These are phyloP conservation scores for Drosophila paramelanica DNA, from an alignment of 2,888 invertebrate genomes.

Conservation along the genomic window DNA sequence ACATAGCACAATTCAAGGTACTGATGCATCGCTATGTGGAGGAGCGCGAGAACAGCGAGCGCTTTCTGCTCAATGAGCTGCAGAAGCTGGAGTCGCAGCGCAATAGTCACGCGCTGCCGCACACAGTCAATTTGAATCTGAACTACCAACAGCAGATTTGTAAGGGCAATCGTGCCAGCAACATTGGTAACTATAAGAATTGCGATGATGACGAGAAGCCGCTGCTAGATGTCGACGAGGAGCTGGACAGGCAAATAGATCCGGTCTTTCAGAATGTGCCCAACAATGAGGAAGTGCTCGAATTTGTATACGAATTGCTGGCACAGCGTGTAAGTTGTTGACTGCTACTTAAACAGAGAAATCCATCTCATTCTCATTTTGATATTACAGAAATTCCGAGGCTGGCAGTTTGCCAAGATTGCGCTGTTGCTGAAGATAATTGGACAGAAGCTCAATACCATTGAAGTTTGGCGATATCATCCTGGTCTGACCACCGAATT, in stretches of 20 bases:
- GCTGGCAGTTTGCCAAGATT: constrained; percentile 83
- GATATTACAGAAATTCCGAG: constrained; percentile 67
- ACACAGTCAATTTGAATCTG: constrained; percentile 62
- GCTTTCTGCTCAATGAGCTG: constrained; percentile 73
- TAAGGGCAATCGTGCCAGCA: constrained; percentile 82
- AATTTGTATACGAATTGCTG: constrained; percentile 74
- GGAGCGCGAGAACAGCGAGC: constrained; percentile 79
- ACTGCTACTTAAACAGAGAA: background rate
- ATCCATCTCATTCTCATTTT: background rate
- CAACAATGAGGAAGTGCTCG: constrained; percentile 74
- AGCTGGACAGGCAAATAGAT: constrained; percentile 70
- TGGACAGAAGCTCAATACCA: constrained; percentile 78
- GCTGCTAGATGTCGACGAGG: constrained; percentile 53
- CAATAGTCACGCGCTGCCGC: constrained; percentile 68
- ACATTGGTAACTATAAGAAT: constrained; percentile 80
- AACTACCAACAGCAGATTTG: constrained; percentile 80
- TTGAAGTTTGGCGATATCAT: constrained; percentile 83
- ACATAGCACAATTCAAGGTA: constrained; percentile 69
- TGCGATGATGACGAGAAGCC: constrained; percentile 71
- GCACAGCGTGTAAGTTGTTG: constrained; percentile 66
- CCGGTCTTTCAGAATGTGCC: constrained; percentile 82
- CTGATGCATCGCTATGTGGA: constrained; percentile 76
- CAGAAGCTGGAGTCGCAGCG: constrained; percentile 70
- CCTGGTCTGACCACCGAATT: constrained; percentile 80
- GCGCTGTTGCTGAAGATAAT: constrained; percentile 80